phyloP scores from a whole-genome alignment of 2,113 vertebrate species.

The Erythrocebus patas region DNA sequence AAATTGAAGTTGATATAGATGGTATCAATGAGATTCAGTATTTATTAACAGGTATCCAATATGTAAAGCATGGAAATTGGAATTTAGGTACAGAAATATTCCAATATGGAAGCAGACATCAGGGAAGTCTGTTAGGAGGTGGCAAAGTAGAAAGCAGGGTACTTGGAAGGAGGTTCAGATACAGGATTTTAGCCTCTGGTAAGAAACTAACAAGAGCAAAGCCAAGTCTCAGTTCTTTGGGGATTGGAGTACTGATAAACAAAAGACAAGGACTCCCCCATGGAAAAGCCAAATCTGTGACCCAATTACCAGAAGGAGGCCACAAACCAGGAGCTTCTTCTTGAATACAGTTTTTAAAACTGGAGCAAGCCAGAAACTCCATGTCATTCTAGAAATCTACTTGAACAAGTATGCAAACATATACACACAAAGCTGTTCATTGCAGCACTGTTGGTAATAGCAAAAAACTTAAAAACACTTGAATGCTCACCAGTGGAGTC shows the following conservation, averaged over 20 bases:
- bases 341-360: slow-evolving; percentile 30
- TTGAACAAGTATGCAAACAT: background rate
- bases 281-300: slow-evolving; percentile 43
- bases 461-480: background rate
- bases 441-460: background rate
- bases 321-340: background rate
- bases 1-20: background rate
- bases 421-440: background rate
- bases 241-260: background rate
- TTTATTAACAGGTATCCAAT: background rate
- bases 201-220: background rate
- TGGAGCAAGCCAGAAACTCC: slow-evolving; percentile 30
- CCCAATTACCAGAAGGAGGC: slow-evolving; percentile 50
- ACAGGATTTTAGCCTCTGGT: background rate
- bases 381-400: background rate
- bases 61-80: background rate
- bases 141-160: background rate
- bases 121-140: background rate
- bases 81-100: background rate
- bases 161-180: background rate
- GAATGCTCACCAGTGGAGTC: background rate
- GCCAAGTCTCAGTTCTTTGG: background rate
- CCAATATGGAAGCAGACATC: background rate
- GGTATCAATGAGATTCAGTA: background rate
- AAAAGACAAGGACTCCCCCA: background rate